A percentile compares a stretch with the other conserved stretches of the same genome.
These are phyloP conservation scores for Ophraella communa DNA, from an alignment of 2,888 invertebrate species.

Conservation along the genomic window DNA sequence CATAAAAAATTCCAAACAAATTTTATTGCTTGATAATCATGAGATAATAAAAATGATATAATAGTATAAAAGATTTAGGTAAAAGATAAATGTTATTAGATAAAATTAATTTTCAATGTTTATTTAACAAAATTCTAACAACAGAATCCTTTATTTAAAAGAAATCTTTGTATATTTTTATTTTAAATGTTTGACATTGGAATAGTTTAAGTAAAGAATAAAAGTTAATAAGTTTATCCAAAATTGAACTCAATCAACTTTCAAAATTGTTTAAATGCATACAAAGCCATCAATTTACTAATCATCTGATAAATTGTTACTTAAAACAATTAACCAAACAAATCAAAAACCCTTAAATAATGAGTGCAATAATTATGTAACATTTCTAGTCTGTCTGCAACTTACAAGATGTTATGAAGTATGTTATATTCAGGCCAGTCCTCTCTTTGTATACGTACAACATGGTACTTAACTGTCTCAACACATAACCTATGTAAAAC, in stretches of 20 bases:
- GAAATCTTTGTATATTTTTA: no score
- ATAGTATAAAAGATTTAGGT: background rate
- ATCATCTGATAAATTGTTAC: no score
- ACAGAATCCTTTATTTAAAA: no score
- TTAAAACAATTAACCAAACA: background rate
- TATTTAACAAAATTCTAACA: background rate
- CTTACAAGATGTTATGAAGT: slow-evolving; percentile 17
- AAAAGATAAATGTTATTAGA: background rate
- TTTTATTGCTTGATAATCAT: background rate
- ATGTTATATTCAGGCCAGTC: slow-evolving; percentile 49
- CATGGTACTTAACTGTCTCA: slow-evolving; percentile 30
- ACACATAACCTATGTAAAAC: slow-evolving; percentile 22
- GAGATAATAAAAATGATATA: background rate
- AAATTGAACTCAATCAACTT: no score
- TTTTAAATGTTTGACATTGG: no score
- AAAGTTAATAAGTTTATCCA: no score
- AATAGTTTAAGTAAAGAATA: no score
- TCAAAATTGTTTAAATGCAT: no score
- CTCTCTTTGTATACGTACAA: slow-evolving; percentile 54
- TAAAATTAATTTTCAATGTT: background rate
- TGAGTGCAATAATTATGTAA: background rate
- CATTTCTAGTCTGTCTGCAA: slow-evolving; percentile 9
- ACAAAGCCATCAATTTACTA: no score
- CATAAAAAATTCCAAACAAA: background rate
- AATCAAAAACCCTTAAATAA: background rate